Evolutionary conservation across 2,888 invertebrate species (phyloP).

Genomic region (Drosophila mayaguana): DNA sequence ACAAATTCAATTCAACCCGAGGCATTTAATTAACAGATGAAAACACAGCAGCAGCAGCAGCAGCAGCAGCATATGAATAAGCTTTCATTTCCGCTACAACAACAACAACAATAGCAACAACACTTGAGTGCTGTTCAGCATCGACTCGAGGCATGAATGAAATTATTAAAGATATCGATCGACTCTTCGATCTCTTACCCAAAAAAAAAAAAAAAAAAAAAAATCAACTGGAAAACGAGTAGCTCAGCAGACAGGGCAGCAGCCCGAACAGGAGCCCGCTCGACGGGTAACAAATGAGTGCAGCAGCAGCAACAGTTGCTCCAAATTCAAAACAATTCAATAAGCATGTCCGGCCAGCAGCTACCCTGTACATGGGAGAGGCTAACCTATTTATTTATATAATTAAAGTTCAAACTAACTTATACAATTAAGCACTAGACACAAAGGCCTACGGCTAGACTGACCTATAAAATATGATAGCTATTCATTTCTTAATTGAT

Average conservation of each 20-base stretch:
- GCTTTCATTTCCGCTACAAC: conserved; percentile 72
- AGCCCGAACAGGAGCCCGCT: conserved; percentile 40
- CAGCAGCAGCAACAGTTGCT: conserved; percentile 10
- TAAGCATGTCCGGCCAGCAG: not conserved
- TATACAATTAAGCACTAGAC: too few relatives aligned
- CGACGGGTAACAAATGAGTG: conserved; percentile 29
- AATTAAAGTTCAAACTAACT: too few relatives aligned
- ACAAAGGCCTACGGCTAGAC: too few relatives aligned
- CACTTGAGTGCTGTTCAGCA: conserved; percentile 51
- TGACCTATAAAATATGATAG: not conserved
- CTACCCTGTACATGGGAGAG: conserved; percentile 5
- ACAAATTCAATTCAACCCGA: conserved; percentile 21
- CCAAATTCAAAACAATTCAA: conserved; percentile 13
- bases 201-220: conserved; percentile 24
- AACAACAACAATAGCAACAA: conserved; percentile 41
- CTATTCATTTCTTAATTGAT: not conserved
- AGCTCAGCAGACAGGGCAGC: conserved; percentile 24
- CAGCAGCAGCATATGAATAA: conserved; percentile 64
- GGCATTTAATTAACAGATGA: conserved; percentile 75
- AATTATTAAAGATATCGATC: conserved; percentile 79
- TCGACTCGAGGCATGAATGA: conserved; percentile 71
- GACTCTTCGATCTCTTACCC: conserved; percentile 55
- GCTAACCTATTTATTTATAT: too few relatives aligned
- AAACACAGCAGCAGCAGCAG: not conserved
- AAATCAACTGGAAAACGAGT: conserved; percentile 39